Conservation (phyloP, 2,888 invertebrate genomes). For the Tetranychus truncatus region DNA sequence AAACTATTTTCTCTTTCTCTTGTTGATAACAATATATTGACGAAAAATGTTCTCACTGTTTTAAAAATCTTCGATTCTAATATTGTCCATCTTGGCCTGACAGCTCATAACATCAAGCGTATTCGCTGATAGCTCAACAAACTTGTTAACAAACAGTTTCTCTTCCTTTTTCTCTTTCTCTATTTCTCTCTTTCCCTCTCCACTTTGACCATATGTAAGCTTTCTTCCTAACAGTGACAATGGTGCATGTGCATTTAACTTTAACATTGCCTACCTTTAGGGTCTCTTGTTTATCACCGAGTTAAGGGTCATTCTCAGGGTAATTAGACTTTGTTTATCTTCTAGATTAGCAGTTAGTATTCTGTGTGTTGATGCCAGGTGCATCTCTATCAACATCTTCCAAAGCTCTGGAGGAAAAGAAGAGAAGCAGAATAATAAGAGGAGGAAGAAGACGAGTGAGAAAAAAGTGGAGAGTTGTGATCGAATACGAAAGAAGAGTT, state of each 20-base stretch:
- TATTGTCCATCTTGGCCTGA: background rate
- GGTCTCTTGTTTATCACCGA: background rate
- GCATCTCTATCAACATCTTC: background rate
- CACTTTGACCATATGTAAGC: background rate
- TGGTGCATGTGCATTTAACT: background rate
- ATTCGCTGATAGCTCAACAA: background rate
- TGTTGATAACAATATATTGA: background rate
- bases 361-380: conserved; percentile 1
- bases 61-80: background rate
- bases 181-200: conserved; percentile 12
- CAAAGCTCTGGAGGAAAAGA: background rate
- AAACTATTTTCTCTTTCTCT: too few species aligned
- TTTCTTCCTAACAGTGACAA: background rate
- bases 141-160: background rate
- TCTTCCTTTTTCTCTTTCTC: conserved; percentile 9
- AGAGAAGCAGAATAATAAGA: background rate
- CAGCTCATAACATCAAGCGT: background rate
- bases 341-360: background rate
- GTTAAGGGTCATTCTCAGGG: background rate
- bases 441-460: background rate
- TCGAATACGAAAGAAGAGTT: background rate
- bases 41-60: background rate
- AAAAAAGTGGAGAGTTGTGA: background rate
- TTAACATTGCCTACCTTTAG: background rate
- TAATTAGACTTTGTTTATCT: conserved; percentile 1